Evolutionary conservation across 2,797 vertebrate genomes (phyloP).

Genomic region (Peromyscus eremicus): DNA sequence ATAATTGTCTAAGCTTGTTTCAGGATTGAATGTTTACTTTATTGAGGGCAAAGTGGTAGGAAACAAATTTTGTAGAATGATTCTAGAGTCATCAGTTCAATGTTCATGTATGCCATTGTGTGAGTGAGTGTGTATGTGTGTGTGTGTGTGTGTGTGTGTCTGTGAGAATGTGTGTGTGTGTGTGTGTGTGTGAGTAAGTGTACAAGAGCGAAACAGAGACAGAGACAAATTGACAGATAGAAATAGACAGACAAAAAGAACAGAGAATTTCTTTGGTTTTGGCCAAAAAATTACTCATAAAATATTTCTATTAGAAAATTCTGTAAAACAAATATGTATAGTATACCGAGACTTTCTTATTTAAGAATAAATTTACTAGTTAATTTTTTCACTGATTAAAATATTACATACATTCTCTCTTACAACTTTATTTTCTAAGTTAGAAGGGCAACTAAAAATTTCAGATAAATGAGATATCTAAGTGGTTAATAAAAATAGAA

Average conservation of each 20-base stretch:
- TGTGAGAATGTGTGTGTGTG: too few relatives aligned
- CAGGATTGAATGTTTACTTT: not conserved
- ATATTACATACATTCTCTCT: not conserved
- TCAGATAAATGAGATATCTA: too few relatives aligned
- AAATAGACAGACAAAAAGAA: too few relatives aligned
- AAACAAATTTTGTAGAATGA: not conserved
- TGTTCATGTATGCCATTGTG: not conserved
- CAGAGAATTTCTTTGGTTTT: not conserved
- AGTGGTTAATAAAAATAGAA: too few relatives aligned
- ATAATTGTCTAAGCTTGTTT: not conserved
- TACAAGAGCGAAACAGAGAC: too few relatives aligned
- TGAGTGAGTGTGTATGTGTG: not conserved
- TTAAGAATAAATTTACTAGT: not conserved
- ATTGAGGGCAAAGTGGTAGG: not conserved
- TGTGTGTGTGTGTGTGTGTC: too few relatives aligned
- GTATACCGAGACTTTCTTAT: not conserved
- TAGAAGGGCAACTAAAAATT: too few relatives aligned
- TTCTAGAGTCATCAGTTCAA: not conserved
- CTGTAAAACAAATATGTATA: not conserved
- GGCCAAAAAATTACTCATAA: not conserved
- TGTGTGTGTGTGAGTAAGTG: too few relatives aligned
- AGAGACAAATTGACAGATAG: too few relatives aligned
- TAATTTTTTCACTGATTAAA: not conserved
- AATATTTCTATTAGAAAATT: slow-evolving; percentile 14
- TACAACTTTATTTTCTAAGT: not conserved